These are phyloP conservation scores for Jordanella pulchra DNA, from an alignment of 2,797 vertebrate genomes.

Conservation along the genomic window DNA sequence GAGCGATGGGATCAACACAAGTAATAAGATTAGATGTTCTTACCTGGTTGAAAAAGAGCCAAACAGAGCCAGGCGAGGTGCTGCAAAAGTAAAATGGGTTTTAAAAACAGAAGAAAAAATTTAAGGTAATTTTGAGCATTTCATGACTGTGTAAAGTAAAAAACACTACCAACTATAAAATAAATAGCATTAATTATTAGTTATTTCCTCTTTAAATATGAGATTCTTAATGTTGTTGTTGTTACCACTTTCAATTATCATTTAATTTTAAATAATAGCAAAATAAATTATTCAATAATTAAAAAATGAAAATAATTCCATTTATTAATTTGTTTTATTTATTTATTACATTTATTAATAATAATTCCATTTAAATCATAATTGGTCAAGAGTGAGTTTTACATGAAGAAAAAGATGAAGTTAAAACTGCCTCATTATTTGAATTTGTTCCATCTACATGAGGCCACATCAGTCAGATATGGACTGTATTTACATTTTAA, in stretches of 20 bases:
- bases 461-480: no score
- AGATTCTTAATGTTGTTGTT: background rate
- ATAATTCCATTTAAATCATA: background rate
- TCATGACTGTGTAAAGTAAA: background rate
- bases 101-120: background rate
- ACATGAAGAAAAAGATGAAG: background rate
- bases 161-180: background rate
- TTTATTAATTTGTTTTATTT: no score
- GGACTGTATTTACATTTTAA: no score
- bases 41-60: conserved; percentile 78
- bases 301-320: no score
- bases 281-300: background rate
- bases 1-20: background rate
- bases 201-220: background rate
- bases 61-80: conserved; percentile 71
- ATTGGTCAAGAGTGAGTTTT: background rate
- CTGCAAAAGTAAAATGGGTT: conserved; percentile 63
- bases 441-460: background rate
- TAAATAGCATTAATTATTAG: background rate
- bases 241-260: background rate
- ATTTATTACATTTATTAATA: no score
- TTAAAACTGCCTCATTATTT: background rate
- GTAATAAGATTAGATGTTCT: conserved; percentile 32
- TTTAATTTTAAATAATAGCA: background rate
- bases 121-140: background rate